A percentile compares a stretch with the other conserved stretches of the same genome.
Conservation (phyloP, 2,888 invertebrate species). For the Philonicus albiceps region DNA sequence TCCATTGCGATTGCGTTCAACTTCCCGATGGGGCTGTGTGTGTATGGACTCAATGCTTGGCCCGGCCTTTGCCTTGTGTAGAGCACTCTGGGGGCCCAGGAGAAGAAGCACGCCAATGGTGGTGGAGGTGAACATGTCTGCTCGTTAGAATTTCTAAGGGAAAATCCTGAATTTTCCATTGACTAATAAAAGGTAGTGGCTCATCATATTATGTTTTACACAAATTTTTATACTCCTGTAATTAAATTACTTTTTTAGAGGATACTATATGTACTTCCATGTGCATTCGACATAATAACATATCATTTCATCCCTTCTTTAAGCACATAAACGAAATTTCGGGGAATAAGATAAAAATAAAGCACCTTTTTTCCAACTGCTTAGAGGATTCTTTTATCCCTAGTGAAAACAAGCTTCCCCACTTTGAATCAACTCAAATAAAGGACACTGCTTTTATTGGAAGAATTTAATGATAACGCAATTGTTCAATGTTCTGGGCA, state of each 20-base stretch:
- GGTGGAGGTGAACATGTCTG: not conserved
- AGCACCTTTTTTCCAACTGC: not conserved
- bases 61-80: not conserved
- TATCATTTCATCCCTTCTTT: not conserved
- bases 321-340: not conserved
- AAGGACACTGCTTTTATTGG: not conserved
- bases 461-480: not conserved
- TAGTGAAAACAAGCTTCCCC: not conserved
- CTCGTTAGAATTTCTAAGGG: not conserved
- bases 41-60: not conserved
- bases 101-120: not conserved
- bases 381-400: not conserved
- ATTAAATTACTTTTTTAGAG: not conserved
- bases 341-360: not conserved
- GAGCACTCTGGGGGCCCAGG: not conserved
- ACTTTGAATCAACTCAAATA: not conserved
- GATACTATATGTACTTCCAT: not conserved
- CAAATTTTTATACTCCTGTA: not conserved
- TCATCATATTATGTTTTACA: not conserved
- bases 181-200: not conserved
- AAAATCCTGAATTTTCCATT: not conserved
- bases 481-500: not conserved
- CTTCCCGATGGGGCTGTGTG: not conserved
- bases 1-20: slow-evolving; percentile 18
- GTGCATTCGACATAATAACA: not conserved